Base-by-base conservation (phyloP, 2,113 vertebrate genomes). In the Hippoglossus stenolepis region DNA sequence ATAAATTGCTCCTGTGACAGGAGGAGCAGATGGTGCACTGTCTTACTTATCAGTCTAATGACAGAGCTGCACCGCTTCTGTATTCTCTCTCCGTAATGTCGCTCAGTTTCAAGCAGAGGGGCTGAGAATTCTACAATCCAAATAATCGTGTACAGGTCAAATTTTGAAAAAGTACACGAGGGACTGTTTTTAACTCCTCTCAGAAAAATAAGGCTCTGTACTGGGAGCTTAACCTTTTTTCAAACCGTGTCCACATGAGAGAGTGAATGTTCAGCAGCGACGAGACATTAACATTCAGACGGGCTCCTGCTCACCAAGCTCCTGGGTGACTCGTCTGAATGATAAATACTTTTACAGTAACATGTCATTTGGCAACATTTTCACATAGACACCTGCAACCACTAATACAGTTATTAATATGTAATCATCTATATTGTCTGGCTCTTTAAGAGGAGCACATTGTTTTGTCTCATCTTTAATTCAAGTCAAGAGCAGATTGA, bases 281-380 rank as follows among this genome's bases (percentile, higher is more conserved):
- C 65, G 47, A 79, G 45, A 66, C 47, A 80, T 88, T 86, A 69
- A 76, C n/a, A 88, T 90, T 85, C 83, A 84, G 38, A 35, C 11
- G 31, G 65, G 17, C 21, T 66, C 67, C 53, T 0, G 5, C 78
- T 84, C 56, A 62, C 43, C 62, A 5, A 69, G 58, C 77, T 45
- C 70, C 35, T 2, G 4, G 54, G 45, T 73, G 78, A 89, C 63
- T 85, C 80, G 81, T 88, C 49, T 15, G 26, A 73, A 45, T 77
- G 45, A 72, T 51, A 57, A 71, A 60, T 28, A 43, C 1, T 69
- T 28, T 69, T 2, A 40, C 18, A 59, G n/a, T 14, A 62, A 49
- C 57, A 49, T 47, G 20, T 78, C 43, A 70, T 81, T 87, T 86
- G 23, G 62, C 58, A 65, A 28, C 10, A 9, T 24, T 15, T 17